Base-by-base conservation (phyloP, 2,113 vertebrate genomes). In the Platycercus adscitus region DNA sequence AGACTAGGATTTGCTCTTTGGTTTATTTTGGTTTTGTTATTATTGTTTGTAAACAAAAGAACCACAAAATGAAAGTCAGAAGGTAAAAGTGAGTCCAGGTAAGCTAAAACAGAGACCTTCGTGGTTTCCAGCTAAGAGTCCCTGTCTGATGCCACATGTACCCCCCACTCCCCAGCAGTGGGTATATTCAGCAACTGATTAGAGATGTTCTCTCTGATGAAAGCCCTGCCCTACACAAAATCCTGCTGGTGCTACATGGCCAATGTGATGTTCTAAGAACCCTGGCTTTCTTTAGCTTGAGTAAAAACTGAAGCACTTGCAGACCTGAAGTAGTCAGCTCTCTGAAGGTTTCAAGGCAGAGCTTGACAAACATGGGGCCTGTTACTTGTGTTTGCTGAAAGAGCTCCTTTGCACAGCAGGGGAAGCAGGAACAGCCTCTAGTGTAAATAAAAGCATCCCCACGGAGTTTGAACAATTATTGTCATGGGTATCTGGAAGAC, bases 191-290 rank as follows among this genome's bases (percentile, higher is more conserved):
- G 20, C 64, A 77, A 28, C 18, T 29, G 37, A 1, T 41, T 10
- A 41, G 43, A 41, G 41, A 49, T 49, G 28, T 28, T 39, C 46
- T 39, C 46, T 50, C 55, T 66, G 19, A 28, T 0, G 0, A 63
- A 86, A 95, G n/a, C 18, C 41, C 17, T 78, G 47, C 18, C 37
- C 64, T n/a, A 19, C 39, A 37, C 79, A 76, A 82, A 88, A 31
- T 3, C 4, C 1, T 65, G 13, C 37, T 60, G 46, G 11, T 50
- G 80, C 68, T 53, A 5, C 47, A 6, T 19, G 13, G 47, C 35
- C 13, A 2, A 56, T n/a, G 72, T 31, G 61, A 68, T 20, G 17
- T 79, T 58, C 10, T 31, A 44, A 49, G 29, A 69, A 55, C 17
- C 39, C 50, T 49, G 46, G 33, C 43, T 81, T 81, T 71, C 39